Base-by-base conservation (phyloP, 1,140 invertebrate genomes). In the Nephotettix cincticeps region DNA sequence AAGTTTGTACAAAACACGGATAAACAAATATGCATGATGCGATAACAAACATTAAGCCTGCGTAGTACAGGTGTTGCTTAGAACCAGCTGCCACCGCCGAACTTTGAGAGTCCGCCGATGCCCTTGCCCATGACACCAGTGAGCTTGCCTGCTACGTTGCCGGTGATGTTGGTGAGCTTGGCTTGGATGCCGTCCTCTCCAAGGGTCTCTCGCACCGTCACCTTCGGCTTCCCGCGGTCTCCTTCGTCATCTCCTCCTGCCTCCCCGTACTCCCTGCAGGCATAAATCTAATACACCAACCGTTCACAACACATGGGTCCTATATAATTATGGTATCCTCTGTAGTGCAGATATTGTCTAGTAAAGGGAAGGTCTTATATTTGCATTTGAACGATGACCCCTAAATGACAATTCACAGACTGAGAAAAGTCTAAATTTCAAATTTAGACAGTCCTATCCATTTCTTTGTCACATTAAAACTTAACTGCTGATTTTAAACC, bases 41-140 rank as follows among this genome's bases (percentile, higher is more conserved):
- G 19, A 51, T 21, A 51, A 51, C 47, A 51, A 51, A 51, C 47
- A 51, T n/a, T n/a, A 51, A 51, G 19, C 47, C 6, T n/a, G 19
- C 47, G 19, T 51, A 19, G 21, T n/a, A 19, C 47, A n/a, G 47
- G 4, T 51, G 14, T 9, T 51, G 47, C 29, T 58, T 76, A 77
- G 64, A 77, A 77, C 76, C 76, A 77, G 70, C 73, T 76, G 27
- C 73, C 71, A 43, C 74, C 72, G 11, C 75, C 75, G 51, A 77
- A 73, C 70, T 77, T 77, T 61, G 71, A 73, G n/a, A 77, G 43
- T 2, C 76, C 76, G 30, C 76, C 76, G 67, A 77, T 72, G 23
- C 76, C 75, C 80, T 93, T 92, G 54, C 92, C 91, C 76, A 94
- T 90, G 78, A 94, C 91, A 79, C 89, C 91, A 73, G 91, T 91